Conservation (phyloP, 2,888 invertebrate genomes). For the Poecilus cupreus region DNA sequence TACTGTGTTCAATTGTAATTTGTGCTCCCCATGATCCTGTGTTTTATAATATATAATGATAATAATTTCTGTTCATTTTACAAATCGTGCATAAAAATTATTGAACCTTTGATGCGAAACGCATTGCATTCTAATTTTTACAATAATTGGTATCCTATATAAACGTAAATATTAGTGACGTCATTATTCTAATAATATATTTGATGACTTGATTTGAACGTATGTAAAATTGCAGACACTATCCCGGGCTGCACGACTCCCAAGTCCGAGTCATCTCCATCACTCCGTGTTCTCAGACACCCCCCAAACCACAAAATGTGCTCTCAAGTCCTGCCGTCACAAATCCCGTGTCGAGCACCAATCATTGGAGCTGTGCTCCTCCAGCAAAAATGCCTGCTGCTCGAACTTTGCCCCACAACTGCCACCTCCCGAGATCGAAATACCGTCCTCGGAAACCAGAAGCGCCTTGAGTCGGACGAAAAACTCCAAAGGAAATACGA, state of each 20-base stretch:
- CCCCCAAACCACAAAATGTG: not conserved
- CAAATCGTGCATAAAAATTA: too few relatives aligned
- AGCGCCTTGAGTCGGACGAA: constrained; percentile 29
- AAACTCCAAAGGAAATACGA: constrained; percentile 49
- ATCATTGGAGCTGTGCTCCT: constrained; percentile 27
- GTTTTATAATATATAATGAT: too few relatives aligned
- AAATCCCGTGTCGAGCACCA: not conserved
- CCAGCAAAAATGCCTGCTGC: not conserved
- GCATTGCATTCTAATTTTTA: too few relatives aligned
- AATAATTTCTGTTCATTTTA: too few relatives aligned
- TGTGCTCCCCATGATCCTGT: too few relatives aligned
- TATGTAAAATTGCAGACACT: not conserved
- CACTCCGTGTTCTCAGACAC: not conserved
- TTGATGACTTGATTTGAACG: too few relatives aligned
- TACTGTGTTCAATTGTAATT: too few relatives aligned
- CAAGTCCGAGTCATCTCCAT: not conserved
- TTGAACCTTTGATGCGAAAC: too few relatives aligned
- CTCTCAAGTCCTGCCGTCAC: not conserved
- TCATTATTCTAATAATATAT: too few relatives aligned
- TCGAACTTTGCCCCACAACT: constrained; percentile 22
- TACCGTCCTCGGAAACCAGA: not conserved
- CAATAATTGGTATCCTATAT: too few relatives aligned
- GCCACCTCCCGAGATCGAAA: not conserved
- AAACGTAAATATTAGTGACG: too few relatives aligned
- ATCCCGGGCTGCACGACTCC: not conserved